A percentile compares a stretch with the other conserved stretches of the same genome.
These are phyloP conservation scores for Melinaea marsaeus DNA, from an alignment of 2,888 invertebrate species.

Conservation along the genomic window DNA sequence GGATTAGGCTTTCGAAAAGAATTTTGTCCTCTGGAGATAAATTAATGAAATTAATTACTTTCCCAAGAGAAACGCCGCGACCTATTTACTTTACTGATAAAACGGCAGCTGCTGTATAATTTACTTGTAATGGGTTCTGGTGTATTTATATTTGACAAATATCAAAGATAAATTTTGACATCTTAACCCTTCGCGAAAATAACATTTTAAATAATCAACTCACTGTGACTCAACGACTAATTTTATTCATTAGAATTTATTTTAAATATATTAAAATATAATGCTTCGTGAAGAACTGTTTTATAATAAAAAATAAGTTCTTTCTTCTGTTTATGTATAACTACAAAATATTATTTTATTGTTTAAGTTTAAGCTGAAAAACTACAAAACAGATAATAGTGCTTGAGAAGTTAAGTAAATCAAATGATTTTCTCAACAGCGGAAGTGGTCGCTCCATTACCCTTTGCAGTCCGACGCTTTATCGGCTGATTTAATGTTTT, in stretches of 20 bases:
- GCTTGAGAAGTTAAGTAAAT: conserved; percentile 5
- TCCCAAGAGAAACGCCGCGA: conserved; percentile 32
- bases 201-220: neutral
- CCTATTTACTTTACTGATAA: conserved; percentile 33
- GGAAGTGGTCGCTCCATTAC: conserved; percentile 5
- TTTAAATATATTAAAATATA: too few species aligned
- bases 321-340: too few species aligned
- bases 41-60: conserved; percentile 39
- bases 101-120: conserved; percentile 18
- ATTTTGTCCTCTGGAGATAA: conserved; percentile 36
- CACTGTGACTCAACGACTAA: neutral
- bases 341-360: neutral
- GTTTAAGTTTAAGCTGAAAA: neutral
- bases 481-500: neutral
- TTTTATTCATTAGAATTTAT: neutral
- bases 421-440: conserved; percentile 3
- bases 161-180: conserved; percentile 12
- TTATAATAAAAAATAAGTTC: too few species aligned
- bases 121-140: conserved; percentile 25
- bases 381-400: neutral
- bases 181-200: conserved; percentile 3
- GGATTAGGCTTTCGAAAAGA: conserved; percentile 37
- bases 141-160: conserved; percentile 20
- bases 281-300: too few species aligned
- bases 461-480: neutral